Percentiles rank a stretch among this genome's conserved stretches.
phyloP scores from a whole-genome alignment of 30 jellyfish, hydroid and myxozoan genomes.

The Turritopsis dohrnii region DNA sequence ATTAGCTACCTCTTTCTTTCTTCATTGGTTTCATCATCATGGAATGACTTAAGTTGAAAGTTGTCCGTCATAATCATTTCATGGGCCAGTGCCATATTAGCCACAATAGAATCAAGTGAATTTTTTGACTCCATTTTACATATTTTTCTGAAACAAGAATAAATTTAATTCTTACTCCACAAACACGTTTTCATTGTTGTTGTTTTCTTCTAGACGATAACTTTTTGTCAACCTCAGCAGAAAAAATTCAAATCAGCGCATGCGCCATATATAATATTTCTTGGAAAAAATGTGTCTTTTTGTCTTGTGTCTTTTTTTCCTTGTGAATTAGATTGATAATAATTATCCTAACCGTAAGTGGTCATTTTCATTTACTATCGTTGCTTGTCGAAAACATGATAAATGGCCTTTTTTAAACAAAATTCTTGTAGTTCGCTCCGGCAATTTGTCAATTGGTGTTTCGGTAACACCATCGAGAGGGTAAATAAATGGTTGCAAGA shows the following conservation, averaged over 20 bases:
- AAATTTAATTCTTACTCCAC: too few species aligned
- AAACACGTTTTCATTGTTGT: not conserved
- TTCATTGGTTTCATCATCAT: conserved; percentile 8
- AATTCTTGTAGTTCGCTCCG: not conserved
- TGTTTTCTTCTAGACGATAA: not conserved
- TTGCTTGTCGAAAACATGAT: too few species aligned
- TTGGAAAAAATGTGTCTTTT: not conserved
- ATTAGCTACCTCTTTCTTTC: not conserved
- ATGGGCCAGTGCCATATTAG: conserved; percentile 80
- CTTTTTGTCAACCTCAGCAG: conserved; percentile 12
- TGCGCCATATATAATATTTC: not conserved
- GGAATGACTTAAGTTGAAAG: conserved; percentile 38
- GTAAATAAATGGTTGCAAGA: not conserved
- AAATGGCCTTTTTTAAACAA: too few species aligned
- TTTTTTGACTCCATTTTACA: not conserved
- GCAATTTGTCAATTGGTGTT: not conserved
- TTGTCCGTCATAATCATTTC: conserved; percentile 69
- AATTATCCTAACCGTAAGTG: not conserved
- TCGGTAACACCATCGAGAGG: not conserved
- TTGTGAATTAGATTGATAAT: not conserved
- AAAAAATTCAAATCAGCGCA: not conserved
- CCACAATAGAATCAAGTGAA: conserved; percentile 41
- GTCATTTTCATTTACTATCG: too few species aligned
- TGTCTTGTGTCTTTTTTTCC: not conserved
- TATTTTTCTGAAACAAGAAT: too few species aligned